These are phyloP conservation scores for Enteromius trimaculatus DNA, from an alignment of 2,797 vertebrate species.

Conservation along the genomic window DNA sequence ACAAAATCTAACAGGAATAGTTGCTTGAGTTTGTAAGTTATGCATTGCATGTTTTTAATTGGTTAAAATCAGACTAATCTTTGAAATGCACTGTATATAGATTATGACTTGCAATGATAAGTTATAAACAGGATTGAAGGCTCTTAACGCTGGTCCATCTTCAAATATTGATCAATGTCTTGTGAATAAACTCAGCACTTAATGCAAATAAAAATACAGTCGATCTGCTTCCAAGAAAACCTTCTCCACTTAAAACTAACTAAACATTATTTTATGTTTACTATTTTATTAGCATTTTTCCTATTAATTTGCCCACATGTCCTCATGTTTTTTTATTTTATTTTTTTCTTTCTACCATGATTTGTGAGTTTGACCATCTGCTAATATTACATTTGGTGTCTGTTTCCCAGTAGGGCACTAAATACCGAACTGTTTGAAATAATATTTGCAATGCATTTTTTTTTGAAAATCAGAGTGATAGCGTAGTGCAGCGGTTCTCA, in stretches of 20 bases:
- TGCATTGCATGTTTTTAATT: not conserved
- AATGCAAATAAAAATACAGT: not conserved
- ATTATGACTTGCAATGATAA: not conserved
- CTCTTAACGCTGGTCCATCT: not conserved
- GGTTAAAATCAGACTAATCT: not conserved
- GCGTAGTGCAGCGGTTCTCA: not conserved
- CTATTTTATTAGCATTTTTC: constrained; percentile 26
- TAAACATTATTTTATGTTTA: no score
- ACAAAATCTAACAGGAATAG: not conserved
- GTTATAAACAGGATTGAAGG: constrained; percentile 15
- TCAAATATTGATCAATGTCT: not conserved
- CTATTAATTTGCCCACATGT: constrained; percentile 48
- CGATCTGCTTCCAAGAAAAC: constrained; percentile 13
- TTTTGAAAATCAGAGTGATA: not conserved
- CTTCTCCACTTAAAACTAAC: not conserved
- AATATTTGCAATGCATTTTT: not conserved
- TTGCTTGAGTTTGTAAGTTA: not conserved
- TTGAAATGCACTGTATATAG: not conserved
- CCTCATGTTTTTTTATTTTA: constrained; percentile 9
- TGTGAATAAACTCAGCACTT: not conserved
- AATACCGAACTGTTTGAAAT: constrained; percentile 8
- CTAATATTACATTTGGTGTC: constrained; percentile 17
- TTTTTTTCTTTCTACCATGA: constrained; percentile 15
- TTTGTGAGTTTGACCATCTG: constrained; percentile 40
- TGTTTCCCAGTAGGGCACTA: constrained; percentile 5